Percentiles rank a stretch among this genome's conserved stretches.
Conservation (phyloP, 1,140 invertebrate species). For the Drosophila pseudoananassae region DNA sequence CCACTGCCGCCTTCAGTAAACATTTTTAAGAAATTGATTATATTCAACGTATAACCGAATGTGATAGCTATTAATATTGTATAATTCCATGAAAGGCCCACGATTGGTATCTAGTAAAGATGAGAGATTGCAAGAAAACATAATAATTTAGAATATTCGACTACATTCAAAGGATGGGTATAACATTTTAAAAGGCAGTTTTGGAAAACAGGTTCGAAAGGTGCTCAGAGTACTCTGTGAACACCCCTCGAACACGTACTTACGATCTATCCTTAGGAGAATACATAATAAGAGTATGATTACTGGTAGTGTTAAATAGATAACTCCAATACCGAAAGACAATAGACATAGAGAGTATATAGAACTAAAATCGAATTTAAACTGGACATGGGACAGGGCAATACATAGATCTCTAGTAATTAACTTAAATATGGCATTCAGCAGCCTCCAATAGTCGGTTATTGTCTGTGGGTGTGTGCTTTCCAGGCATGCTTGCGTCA, state of each 20-base stretch:
- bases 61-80: slow-evolving; percentile 87
- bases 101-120: slow-evolving; percentile 86
- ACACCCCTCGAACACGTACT: slow-evolving; percentile 22
- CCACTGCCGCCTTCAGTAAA: slow-evolving; percentile 94
- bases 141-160: slow-evolving; percentile 50
- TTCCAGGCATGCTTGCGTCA: slow-evolving; percentile 32
- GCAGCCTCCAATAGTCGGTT: slow-evolving; percentile 18
- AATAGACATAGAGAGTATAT: slow-evolving; percentile 38
- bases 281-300: slow-evolving; percentile 28
- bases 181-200: slow-evolving; percentile 2
- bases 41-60: slow-evolving; percentile 87
- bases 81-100: slow-evolving; percentile 86
- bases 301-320: slow-evolving; percentile 14
- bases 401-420: slow-evolving; percentile 26
- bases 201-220: neutral
- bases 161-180: slow-evolving; percentile 27
- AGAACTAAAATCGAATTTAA: slow-evolving; percentile 15
- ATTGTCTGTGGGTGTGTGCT: slow-evolving; percentile 20
- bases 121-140: slow-evolving; percentile 70
- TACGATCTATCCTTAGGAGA: slow-evolving; percentile 35
- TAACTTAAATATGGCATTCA: slow-evolving; percentile 43
- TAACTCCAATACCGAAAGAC: slow-evolving; percentile 42
- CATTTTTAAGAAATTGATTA: slow-evolving; percentile 88
- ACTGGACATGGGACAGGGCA: slow-evolving; percentile 40
- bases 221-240: slow-evolving; percentile 1